A percentile compares a stretch with the other conserved stretches of the same genome.
These are phyloP conservation scores for Sisyra nigra DNA, from an alignment of 2,888 invertebrate genomes.

Conservation along the genomic window DNA sequence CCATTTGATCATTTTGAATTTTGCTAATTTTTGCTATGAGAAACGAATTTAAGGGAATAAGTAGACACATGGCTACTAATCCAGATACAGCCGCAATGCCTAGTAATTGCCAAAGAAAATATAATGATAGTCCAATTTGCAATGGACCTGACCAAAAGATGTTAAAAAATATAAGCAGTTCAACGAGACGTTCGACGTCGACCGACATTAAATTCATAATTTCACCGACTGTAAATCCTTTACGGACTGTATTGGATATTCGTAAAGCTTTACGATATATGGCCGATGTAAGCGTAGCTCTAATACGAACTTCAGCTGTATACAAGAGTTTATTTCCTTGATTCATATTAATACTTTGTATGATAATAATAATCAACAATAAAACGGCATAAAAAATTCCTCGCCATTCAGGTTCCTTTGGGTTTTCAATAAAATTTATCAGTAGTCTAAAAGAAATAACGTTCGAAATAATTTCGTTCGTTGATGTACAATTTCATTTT, in stretches of 20 bases:
- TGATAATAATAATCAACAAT: slow-evolving; percentile 48
- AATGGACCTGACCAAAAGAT: slow-evolving; percentile 86
- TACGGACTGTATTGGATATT: slow-evolving; percentile 63
- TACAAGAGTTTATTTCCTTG: slow-evolving; percentile 89
- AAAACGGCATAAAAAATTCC: slow-evolving; percentile 74
- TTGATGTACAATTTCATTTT: no score
- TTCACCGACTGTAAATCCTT: slow-evolving; percentile 77
- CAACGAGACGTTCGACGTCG: slow-evolving; percentile 78
- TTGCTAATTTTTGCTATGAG: slow-evolving; percentile 69
- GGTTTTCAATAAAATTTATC: no score
- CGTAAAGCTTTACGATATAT: slow-evolving; percentile 75
- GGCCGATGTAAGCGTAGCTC: slow-evolving; percentile 73
- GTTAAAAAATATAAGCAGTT: slow-evolving; percentile 68
- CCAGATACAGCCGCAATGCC: slow-evolving; percentile 84
- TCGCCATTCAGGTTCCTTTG: slow-evolving; percentile 67
- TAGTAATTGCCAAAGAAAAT: slow-evolving; percentile 69
- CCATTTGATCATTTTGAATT: slow-evolving; percentile 78
- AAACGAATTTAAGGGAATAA: slow-evolving; percentile 78
- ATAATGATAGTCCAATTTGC: slow-evolving; percentile 71
- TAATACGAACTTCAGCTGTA: slow-evolving; percentile 75
- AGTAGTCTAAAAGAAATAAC: no score
- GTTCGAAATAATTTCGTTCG: no score
- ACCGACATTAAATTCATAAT: slow-evolving; percentile 88
- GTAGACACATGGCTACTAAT: slow-evolving; percentile 78
- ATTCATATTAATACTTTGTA: slow-evolving; percentile 71